Percentiles rank a stretch among this genome's conserved stretches.
These are phyloP conservation scores for Nesometra sesokonis DNA, from an alignment of 35 echinoderm and acorn worm species.

Conservation along the genomic window DNA sequence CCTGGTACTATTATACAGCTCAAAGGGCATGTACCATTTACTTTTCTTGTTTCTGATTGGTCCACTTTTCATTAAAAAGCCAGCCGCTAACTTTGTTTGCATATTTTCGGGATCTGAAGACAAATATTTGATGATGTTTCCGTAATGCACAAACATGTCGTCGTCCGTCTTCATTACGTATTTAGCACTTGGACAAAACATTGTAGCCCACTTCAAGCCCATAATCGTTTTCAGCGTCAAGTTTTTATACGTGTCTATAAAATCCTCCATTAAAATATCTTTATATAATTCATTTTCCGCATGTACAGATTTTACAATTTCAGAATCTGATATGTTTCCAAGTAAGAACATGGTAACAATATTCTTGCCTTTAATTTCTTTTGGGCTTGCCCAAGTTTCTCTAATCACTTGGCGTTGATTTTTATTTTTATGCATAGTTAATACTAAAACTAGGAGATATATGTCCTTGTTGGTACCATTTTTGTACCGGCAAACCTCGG, in stretches of 20 bases:
- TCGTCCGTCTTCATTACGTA: slow-evolving; percentile 93
- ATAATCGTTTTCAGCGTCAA: slow-evolving; percentile 82
- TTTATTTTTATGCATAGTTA: slow-evolving; percentile 27
- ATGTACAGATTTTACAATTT: background rate
- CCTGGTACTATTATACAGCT: slow-evolving; percentile 4
- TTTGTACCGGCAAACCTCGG: background rate
- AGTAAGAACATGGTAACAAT: slow-evolving; percentile 42
- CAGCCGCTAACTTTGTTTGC: slow-evolving; percentile 22
- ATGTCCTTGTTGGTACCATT: background rate
- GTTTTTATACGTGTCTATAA: slow-evolving; percentile 68
- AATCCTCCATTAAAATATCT: slow-evolving; percentile 72
- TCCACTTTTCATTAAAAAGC: background rate
- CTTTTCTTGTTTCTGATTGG: slow-evolving; percentile 24
- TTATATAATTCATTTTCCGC: slow-evolving; percentile 19
- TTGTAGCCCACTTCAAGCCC: slow-evolving; percentile 76
- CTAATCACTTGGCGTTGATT: slow-evolving; percentile 32
- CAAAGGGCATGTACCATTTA: slow-evolving; percentile 60
- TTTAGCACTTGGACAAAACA: slow-evolving; percentile 43
- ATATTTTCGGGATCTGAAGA: slow-evolving; percentile 5
- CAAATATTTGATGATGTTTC: slow-evolving; percentile 25
- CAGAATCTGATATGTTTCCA: background rate
- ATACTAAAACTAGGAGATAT: slow-evolving; percentile 39
- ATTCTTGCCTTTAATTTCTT: background rate
- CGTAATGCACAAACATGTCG: slow-evolving; percentile 60
- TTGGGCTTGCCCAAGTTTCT: slow-evolving; percentile 31